Evolutionary conservation across 2,888 invertebrate species (phyloP).

Genomic region (Meta bourneti): DNA sequence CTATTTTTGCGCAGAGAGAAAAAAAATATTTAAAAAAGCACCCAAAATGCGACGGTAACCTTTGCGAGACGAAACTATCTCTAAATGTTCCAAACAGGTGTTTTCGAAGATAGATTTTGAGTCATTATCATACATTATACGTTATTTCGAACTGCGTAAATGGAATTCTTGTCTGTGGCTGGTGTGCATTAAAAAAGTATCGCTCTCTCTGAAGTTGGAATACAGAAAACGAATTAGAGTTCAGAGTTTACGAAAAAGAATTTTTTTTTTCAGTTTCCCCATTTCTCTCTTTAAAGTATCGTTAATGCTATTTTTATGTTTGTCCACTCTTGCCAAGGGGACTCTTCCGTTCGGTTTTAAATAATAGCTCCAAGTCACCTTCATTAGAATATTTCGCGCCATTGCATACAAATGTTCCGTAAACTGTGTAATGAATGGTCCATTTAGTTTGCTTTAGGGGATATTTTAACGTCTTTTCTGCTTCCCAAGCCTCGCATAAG

Average conservation of each 20-base stretch:
- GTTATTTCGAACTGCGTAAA: conserved; percentile 61
- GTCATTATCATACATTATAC: conserved; percentile 68
- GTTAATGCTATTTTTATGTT: conserved; percentile 38
- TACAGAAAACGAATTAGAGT: conserved; percentile 39
- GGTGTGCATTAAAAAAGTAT: conserved; percentile 31
- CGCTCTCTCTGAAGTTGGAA: conserved; percentile 10
- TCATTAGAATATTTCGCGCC: conserved; percentile 6
- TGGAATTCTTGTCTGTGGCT: conserved; percentile 29
- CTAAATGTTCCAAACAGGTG: conserved; percentile 67
- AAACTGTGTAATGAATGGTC: neutral
- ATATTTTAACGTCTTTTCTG: neutral
- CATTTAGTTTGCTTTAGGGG: neutral
- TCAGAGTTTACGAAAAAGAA: conserved; percentile 5
- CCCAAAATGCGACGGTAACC: conserved; percentile 32
- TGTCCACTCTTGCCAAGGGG: neutral
- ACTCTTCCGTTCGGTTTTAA: neutral
- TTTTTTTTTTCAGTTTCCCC: conserved; percentile 20
- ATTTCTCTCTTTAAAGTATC: conserved; percentile 16
- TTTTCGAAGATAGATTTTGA: conserved; percentile 65
- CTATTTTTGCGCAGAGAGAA: neutral
- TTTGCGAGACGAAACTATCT: conserved; percentile 21
- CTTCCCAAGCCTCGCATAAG: neutral
- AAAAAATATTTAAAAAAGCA: conserved; percentile 1
- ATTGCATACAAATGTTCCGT: neutral
- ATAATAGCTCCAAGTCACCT: conserved; percentile 4